Evolutionary conservation across 2,888 invertebrate species (phyloP), one percentile per base, ranked within the genome.

Genomic region (Hirtodrosophila cameraria): DNA sequence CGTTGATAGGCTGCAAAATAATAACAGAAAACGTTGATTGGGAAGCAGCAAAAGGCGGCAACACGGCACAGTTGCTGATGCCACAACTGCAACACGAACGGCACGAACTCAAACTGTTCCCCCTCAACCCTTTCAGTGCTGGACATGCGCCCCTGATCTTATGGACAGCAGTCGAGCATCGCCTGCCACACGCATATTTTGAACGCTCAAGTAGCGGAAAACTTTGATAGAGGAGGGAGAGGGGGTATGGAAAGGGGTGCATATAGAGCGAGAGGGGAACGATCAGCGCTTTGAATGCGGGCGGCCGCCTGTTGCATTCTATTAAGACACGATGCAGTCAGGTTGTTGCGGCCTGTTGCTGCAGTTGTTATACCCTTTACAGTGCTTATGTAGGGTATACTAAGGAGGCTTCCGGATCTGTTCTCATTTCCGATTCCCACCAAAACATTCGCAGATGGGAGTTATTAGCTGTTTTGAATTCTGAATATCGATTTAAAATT

Each of bases 131-230:
- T 3, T 25, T 1, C 6, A 28, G 7, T 7, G 11, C 15, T n/a
- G 9, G 6, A 20, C 11, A 11, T 41, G 13, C 28, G 30, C 9
- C 12, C 13, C 18, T n/a, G n/a, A 11, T 23, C 23, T 16, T 41
- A n/a, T n/a, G 31, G 53, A 42, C 58, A 38, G 43, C 57, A 54
- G 43, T 65, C 50, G 53, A 75, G 60, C 55, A 35, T 58, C 35
- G 74, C 57, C 75, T 68, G 76, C 83, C 80, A 75, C 83, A 86
- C 81, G 87, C 84, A 80, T n/a, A n/a, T 80, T 76, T 76, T 28
- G 66, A 48, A 48, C 63, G 53, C 54, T 68, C 64, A 73, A 80
- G 68, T 69, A 65, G 76, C 64, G 75, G 68, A 69, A 79, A 76
- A 66, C 53, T 46, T 35, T 16, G 31, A 23, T 39, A 46, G 25